These are phyloP conservation scores for Excalfactoria chinensis DNA, from an alignment of 2,113 vertebrate genomes.

Conservation along the genomic window DNA sequence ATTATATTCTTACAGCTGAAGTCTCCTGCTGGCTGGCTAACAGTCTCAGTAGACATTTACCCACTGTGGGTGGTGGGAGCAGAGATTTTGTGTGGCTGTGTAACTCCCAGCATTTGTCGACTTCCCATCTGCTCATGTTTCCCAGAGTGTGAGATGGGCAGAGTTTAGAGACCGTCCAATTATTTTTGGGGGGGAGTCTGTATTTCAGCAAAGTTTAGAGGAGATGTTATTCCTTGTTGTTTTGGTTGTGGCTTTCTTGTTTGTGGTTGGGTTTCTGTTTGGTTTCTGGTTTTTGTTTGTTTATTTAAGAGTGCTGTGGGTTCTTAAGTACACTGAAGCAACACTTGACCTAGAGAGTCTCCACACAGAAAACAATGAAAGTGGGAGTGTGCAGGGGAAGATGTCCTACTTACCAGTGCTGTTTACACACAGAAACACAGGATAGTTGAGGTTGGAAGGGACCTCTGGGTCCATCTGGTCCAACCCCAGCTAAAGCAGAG, in stretches of 20 bases:
- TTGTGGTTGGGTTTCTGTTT: neutral
- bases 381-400: neutral
- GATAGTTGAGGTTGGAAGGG: neutral
- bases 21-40: neutral
- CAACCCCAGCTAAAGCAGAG: neutral
- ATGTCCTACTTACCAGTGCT: neutral
- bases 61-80: accelerated
- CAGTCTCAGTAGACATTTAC: neutral
- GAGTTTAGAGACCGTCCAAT: neutral
- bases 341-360: neutral
- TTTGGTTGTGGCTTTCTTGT: neutral
- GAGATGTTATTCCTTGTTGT: neutral
- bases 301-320: neutral
- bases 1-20: neutral
- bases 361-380: neutral
- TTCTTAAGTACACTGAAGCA: neutral
- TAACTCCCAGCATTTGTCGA: neutral
- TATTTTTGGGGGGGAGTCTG: neutral
- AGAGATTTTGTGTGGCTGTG: neutral
- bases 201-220: neutral
- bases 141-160: neutral
- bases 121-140: neutral
- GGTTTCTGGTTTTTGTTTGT: neutral
- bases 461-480: neutral
- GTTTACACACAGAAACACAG: neutral